These are phyloP conservation scores for Lacerta agilis DNA, from an alignment of 2,797 vertebrate species.

Conservation along the genomic window DNA sequence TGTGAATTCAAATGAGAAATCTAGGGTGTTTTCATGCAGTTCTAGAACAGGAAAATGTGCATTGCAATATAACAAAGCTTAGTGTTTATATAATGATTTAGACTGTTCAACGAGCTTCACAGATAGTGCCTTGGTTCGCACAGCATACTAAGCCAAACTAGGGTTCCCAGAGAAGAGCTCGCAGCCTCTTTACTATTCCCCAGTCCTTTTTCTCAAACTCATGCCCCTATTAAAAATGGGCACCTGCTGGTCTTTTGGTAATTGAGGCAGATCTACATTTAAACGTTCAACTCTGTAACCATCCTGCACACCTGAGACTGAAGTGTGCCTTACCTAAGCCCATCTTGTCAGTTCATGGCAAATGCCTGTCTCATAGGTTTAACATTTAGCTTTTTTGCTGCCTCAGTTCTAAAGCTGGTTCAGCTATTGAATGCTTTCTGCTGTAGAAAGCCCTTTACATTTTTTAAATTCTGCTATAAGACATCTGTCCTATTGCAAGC, in stretches of 20 bases:
- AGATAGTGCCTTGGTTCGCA: too few species aligned
- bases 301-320: background rate
- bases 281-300: background rate
- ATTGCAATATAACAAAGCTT: background rate
- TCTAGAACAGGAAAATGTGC: background rate
- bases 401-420: background rate
- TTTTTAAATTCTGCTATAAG: background rate
- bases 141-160: too few species aligned
- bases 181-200: too few species aligned
- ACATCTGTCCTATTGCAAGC: background rate
- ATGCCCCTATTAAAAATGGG: background rate
- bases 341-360: background rate
- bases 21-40: background rate
- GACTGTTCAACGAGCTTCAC: background rate
- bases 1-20: background rate
- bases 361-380: background rate
- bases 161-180: too few species aligned
- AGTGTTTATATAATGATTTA: background rate
- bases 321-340: background rate
- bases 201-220: too few species aligned
- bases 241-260: background rate
- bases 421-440: background rate
- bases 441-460: background rate
- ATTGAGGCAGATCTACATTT: background rate
- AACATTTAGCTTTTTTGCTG: background rate